Conservation (phyloP, 2,113 vertebrate species). For the Leucoraja erinaceus region DNA sequence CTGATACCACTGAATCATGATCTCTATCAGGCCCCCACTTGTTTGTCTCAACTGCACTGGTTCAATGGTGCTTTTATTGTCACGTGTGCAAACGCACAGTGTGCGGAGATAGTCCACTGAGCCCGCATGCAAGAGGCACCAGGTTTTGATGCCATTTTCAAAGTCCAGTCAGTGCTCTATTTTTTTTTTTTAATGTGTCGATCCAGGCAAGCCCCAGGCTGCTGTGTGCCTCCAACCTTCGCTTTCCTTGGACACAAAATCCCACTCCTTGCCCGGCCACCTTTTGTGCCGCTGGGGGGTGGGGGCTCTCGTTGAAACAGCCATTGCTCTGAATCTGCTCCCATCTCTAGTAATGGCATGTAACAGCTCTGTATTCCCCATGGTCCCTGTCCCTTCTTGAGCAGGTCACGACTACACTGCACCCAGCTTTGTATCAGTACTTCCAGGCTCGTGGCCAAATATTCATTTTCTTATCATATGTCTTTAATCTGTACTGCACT, state of each 20-base stretch:
- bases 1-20: not conserved
- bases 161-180: too few species aligned
- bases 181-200: accelerated
- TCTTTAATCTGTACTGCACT: not conserved
- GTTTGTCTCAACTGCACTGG: not conserved
- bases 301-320: too few species aligned
- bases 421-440: not conserved
- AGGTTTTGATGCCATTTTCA: too few species aligned
- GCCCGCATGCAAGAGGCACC: too few species aligned
- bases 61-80: too few species aligned
- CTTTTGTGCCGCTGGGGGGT: too few species aligned
- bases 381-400: not conserved
- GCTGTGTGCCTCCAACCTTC: too few species aligned
- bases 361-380: not conserved
- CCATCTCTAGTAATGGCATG: not conserved
- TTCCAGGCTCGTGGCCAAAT: not conserved
- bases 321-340: not conserved
- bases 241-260: too few species aligned
- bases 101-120: too few species aligned
- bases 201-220: too few species aligned
- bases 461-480: not conserved
- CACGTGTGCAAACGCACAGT: too few species aligned
- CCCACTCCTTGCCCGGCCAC: too few species aligned
- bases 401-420: not conserved
- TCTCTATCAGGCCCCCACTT: not conserved